Conservation (phyloP, 2,113 vertebrate species). For the Motacilla alba region DNA sequence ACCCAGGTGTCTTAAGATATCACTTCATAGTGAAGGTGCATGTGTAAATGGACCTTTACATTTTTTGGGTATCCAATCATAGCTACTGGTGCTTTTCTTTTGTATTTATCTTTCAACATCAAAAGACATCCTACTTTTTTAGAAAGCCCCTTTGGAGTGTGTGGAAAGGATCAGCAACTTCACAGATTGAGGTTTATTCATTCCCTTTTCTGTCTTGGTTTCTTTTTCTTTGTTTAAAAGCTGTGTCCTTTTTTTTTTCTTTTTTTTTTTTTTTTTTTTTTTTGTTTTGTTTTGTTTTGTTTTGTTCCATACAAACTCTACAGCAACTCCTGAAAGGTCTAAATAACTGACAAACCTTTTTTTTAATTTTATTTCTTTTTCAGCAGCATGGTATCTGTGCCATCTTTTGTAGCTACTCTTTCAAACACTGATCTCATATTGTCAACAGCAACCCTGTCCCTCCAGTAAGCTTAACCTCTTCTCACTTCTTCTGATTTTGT, state of each 20-base stretch:
- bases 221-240: background rate
- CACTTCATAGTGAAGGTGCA: background rate
- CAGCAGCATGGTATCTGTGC: background rate
- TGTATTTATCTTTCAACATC: background rate
- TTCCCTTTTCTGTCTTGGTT: background rate
- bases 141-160: background rate
- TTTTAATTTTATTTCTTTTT: background rate
- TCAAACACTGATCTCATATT: background rate
- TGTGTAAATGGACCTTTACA: background rate
- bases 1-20: background rate
- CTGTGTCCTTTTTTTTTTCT: accelerated
- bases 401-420: background rate
- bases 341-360: background rate
- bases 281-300: background rate
- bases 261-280: too few relatives aligned
- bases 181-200: background rate
- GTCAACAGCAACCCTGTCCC: background rate
- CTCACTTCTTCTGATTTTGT: background rate
- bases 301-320: background rate
- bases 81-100: background rate
- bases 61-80: background rate
- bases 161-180: background rate
- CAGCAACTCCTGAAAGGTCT: background rate
- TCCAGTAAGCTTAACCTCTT: background rate
- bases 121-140: background rate